These are phyloP conservation scores for Parambassis ranga DNA, from an alignment of 2,797 vertebrate species.

Conservation along the genomic window DNA sequence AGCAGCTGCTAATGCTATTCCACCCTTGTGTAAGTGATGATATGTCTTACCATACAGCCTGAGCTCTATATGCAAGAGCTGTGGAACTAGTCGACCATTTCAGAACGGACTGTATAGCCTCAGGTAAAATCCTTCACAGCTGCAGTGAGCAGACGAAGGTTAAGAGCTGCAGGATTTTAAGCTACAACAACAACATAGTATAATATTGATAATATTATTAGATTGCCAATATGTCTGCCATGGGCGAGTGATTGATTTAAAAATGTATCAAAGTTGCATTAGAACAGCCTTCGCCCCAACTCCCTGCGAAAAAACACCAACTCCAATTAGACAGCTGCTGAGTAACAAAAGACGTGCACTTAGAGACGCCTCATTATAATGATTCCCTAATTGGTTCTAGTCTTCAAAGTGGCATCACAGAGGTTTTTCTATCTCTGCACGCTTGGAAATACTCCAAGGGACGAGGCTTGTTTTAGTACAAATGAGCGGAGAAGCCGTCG, in stretches of 20 bases:
- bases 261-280: conserved; percentile 21
- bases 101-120: conserved; percentile 17
- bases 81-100: conserved; percentile 22
- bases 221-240: neutral
- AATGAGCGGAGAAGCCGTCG: conserved; percentile 23
- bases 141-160: conserved; percentile 28
- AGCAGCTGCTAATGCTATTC: conserved; percentile 55
- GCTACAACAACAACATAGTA: neutral
- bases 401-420: conserved; percentile 68
- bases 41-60: conserved; percentile 30
- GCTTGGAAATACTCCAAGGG: conserved; percentile 33
- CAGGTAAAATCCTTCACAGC: conserved; percentile 16
- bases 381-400: conserved; percentile 73
- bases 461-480: conserved; percentile 27
- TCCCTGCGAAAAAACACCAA: conserved; percentile 40
- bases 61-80: conserved; percentile 23
- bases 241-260: neutral
- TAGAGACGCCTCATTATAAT: conserved; percentile 70
- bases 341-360: conserved; percentile 69
- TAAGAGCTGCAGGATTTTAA: conserved; percentile 10
- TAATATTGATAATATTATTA: neutral
- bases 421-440: conserved; percentile 41
- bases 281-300: conserved; percentile 18
- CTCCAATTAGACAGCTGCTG: conserved; percentile 71
- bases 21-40: conserved; percentile 41